These are phyloP conservation scores for Vidua macroura DNA, from an alignment of 2,113 vertebrate species.

Conservation along the genomic window DNA sequence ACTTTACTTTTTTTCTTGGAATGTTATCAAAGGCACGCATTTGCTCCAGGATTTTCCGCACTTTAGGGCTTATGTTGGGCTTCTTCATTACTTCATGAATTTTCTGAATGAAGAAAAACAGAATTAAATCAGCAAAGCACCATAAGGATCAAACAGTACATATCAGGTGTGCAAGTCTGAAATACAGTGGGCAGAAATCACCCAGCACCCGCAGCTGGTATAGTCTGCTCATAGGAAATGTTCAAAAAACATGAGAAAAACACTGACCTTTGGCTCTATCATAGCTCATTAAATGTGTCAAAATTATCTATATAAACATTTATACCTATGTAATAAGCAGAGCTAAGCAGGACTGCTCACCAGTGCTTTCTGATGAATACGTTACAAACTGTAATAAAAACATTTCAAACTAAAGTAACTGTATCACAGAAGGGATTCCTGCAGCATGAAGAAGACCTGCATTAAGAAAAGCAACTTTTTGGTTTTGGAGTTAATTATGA, in stretches of 20 bases:
- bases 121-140: not conserved
- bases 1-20: constrained; percentile 92
- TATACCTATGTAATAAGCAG: not conserved
- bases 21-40: constrained; percentile 88
- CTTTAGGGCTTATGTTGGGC: constrained; percentile 79
- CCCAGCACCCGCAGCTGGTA: not conserved
- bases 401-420: not conserved
- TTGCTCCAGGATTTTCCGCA: constrained; percentile 83
- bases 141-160: not conserved
- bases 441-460: not conserved
- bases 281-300: accelerated
- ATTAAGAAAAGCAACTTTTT: not conserved
- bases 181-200: not conserved
- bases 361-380: not conserved
- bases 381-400: not conserved
- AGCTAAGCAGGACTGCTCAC: not conserved
- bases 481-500: not conserved
- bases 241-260: not conserved
- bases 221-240: not conserved
- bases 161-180: not conserved
- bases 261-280: not conserved
- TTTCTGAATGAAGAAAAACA: constrained; percentile 73
- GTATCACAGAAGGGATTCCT: not conserved
- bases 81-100: constrained; percentile 85
- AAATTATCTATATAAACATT: not conserved